Evolutionary conservation across 2,888 invertebrate species (phyloP), one percentile per base, ranked within the genome.

Genomic region (Agonopterix alstromeriana): DNA sequence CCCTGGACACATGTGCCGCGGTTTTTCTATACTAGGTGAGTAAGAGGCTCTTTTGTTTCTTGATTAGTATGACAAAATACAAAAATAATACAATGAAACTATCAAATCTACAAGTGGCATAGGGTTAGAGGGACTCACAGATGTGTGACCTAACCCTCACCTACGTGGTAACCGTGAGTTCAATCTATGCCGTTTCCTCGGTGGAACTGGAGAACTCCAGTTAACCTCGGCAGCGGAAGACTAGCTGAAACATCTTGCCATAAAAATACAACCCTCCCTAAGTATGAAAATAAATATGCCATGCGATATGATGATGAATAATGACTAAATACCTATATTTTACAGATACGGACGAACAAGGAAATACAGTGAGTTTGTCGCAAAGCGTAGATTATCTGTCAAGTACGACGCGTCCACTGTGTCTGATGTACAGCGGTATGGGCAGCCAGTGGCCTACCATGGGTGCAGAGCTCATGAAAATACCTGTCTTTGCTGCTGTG

Each of bases 351-450:
- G 53, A 60, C 12, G 43, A 51, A 36, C 12, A 59, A 8, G 42
- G 51, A 0, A 50, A 53, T 12, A 62, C 64, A 0, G 45, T 56
- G 2, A 49, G 53, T 0, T 48, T 61, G 2, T 14, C 47, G 10
- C 51, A 63, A 43, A 56, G 53, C 10, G 51, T 50, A 1, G 61
- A 59, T 9, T 63, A 66, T 45, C 64, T 50, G 12, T 59, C 62
- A n/a, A 64, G 58, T 8, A 65, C 49, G 0, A 54, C 57, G 12
- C 60, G 82, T 2, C 91, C 92, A 3, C 72, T 93, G 2, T 93
- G 92, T 90, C 92, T 88, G 65, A 82, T 93, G 46, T 92, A 91
- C 74, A 90, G 92, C 48, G 92, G 92, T 8, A 92, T 93, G 91
- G 92, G 92, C 5, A 88, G 90, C 0, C 92, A 92, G 66, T 92